These are phyloP conservation scores for Drosophila hawaiiensis DNA, from an alignment of 2,888 invertebrate genomes.

Conservation along the genomic window DNA sequence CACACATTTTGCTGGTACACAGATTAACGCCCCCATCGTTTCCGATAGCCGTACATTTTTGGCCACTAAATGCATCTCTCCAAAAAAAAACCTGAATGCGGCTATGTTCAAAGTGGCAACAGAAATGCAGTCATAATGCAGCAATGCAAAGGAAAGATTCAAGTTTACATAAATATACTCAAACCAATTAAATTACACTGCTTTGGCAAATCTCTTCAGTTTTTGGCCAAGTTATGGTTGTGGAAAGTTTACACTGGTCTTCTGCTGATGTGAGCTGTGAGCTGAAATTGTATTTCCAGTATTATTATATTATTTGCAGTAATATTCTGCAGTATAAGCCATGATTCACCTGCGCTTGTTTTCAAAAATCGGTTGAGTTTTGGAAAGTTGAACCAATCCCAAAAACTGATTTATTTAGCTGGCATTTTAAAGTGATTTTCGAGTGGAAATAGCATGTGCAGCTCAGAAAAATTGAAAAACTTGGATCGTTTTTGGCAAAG, in stretches of 20 bases:
- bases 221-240: background rate
- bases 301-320: background rate
- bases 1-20: conserved; percentile 51
- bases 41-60: conserved; percentile 33
- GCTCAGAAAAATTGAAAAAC: no score
- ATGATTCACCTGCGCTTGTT: no score
- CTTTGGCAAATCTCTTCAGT: background rate
- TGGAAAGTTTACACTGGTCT: background rate
- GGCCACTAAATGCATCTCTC: conserved; percentile 29
- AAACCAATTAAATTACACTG: background rate
- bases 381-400: fast-evolving
- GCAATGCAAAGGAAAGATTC: conserved; percentile 8
- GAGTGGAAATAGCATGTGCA: background rate
- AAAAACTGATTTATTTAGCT: background rate
- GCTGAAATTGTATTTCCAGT: background rate
- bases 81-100: conserved; percentile 25
- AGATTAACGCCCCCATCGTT: conserved; percentile 61
- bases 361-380: background rate
- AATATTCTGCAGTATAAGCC: background rate
- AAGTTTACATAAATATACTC: background rate
- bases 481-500: background rate
- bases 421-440: background rate
- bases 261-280: no score
- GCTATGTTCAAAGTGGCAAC: conserved; percentile 37
- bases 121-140: conserved; percentile 17